Percentiles rank a stretch among this genome's conserved stretches.
Evolutionary conservation across 2,888 invertebrate genomes (phyloP).

Genomic region (Apotomis betuletana): DNA sequence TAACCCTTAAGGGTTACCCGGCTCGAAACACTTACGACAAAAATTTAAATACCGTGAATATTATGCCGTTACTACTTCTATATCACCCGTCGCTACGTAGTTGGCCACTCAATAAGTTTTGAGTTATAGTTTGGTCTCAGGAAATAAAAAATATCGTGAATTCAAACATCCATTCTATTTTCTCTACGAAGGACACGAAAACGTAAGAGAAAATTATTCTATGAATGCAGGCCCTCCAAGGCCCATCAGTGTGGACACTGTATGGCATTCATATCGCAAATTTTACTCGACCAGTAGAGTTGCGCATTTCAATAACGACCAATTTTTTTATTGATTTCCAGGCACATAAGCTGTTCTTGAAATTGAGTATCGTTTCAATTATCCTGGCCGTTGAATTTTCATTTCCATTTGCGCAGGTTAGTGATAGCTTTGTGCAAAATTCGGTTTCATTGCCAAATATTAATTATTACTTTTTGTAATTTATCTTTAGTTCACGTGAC

Average conservation of each 20-base stretch:
- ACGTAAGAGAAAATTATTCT: no score
- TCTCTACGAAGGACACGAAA: no score
- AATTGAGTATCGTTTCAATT: conserved; percentile 10
- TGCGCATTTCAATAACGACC: background rate
- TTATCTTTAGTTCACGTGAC: no score
- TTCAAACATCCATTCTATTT: no score
- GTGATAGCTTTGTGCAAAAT: background rate
- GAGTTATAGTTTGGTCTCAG: no score
- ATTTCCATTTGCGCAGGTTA: conserved; percentile 9
- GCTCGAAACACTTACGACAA: conserved; percentile 1
- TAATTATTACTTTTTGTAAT: background rate
- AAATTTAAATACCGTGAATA: background rate
- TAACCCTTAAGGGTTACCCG: background rate
- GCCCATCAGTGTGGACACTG: no score
- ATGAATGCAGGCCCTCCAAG: no score
- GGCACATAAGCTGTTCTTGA: background rate
- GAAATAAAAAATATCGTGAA: no score
- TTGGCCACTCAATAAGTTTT: no score
- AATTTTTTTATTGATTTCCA: background rate
- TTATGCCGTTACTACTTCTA: background rate
- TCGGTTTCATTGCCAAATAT: background rate
- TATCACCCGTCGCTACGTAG: no score
- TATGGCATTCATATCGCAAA: no score
- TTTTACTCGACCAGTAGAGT: background rate
- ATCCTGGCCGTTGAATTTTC: conserved; percentile 16